Evolutionary conservation across 1,140 invertebrate species (phyloP), one percentile per base, ranked within the genome.

Genomic region (Platorchestia sp.): DNA sequence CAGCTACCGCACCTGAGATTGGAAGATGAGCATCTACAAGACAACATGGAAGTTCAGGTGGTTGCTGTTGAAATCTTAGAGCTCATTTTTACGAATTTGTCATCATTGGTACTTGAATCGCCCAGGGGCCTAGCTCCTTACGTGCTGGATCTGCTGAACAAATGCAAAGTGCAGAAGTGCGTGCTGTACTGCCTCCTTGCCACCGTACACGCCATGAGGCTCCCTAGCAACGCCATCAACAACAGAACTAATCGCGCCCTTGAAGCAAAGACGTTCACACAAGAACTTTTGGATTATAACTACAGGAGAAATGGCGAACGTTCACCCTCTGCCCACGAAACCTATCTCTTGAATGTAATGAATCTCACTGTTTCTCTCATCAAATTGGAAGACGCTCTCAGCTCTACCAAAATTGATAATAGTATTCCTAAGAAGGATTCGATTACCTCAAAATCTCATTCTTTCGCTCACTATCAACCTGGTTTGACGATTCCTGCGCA

Each of bases 141-240:
- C 97, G 98, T 99, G 53, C 98, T 98, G 95, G 98, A 99, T 97
- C 97, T 99, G 95, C 97, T 99, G 96, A 97, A 98, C 0, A 98
- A 98, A 95, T 98, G 98, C 97, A 99, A 99, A 97, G 97, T 99
- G 45, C 99, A 99, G 97, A 99, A 99, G 97, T 98, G 98, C n/a
- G 97, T 99, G 45, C 97, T 99, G 59, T 98, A 99, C 97, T 99
- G 98, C 97, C 97, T 99, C 45, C 97, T 99, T 36, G 98, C 98
- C 16, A 98, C 98, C 45, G 98, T 99, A 5, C 97, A 98, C 96
- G 98, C 98, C 96, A 97, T 97, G 97, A 97, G 75, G 97, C 97
- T 95, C 97, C 96, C 16, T 86, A 95, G 47, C 95, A 95, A 75
- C 95, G 47, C 40, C 75, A 47, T 47, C 95, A 96, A 95, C 87